Base-by-base conservation (phyloP, 37 sponge, comb jelly and placozoan genomes). In the Agelas oroides region DNA sequence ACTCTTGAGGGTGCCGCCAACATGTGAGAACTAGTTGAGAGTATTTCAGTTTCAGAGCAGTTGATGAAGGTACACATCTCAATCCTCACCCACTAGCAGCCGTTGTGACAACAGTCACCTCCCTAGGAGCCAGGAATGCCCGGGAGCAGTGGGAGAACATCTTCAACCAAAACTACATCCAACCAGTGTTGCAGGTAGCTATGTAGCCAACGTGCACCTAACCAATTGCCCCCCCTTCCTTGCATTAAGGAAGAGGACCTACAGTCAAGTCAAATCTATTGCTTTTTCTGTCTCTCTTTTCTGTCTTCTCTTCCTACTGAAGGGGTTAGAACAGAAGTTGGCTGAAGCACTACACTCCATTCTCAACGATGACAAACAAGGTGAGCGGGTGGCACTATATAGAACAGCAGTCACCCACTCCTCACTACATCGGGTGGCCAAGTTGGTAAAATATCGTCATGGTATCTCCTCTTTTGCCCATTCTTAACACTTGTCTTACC, bases 351-450 rank as follows among this genome's bases (percentile, higher is more conserved):
- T 86, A 67, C 36, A 86, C 28, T 19, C 60, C 6, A 83, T 92
- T 38, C 53, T 56, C 20, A 74, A 79, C 69, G 84, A 87, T 63
- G 84, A 87, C 25, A 73, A 84, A 53, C 79, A 87, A 87, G 92
- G 92, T 87, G 65, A 11, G 28, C n/a, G n/a, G n/a, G 53, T n/a
- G n/a, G n/a, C n/a, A 46, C 46, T 46, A 8, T 46, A 46, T 46
- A 46, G 8, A n/a, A n/a, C n/a, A n/a, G n/a, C n/a, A n/a, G n/a
- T n/a, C n/a, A n/a, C n/a, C n/a, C n/a, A n/a, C n/a, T n/a, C n/a
- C n/a, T n/a, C n/a, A n/a, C n/a, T n/a, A n/a, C n/a, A n/a, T n/a
- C n/a, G n/a, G n/a, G n/a, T n/a, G n/a, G n/a, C n/a, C n/a, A n/a
- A n/a, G n/a, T n/a, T n/a, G n/a, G n/a, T n/a, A n/a, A n/a, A n/a